These are phyloP conservation scores for Channa maculata DNA, from an alignment of 2,113 vertebrate genomes.

Conservation along the genomic window DNA sequence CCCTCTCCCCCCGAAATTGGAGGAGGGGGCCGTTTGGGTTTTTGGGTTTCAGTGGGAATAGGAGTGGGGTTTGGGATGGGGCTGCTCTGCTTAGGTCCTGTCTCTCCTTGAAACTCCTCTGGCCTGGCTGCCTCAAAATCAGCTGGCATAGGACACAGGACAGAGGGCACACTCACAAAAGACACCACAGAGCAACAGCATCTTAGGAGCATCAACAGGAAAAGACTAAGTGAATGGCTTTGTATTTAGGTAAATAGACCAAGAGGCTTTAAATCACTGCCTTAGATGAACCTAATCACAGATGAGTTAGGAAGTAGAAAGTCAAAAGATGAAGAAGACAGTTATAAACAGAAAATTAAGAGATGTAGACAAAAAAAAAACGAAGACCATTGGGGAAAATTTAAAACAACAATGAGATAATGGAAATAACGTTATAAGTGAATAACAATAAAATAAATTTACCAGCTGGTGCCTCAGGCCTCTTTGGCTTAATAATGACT, in stretches of 20 bases:
- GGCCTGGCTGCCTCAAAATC: slow-evolving; percentile 79
- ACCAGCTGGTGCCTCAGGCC: slow-evolving; percentile 92
- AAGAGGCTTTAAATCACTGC: slow-evolving; percentile 16
- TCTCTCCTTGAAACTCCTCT: slow-evolving; percentile 73
- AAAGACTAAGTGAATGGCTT: slow-evolving; percentile 29
- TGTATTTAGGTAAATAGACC: slow-evolving; percentile 2
- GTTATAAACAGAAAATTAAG: neutral
- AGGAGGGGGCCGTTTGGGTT: slow-evolving; percentile 69
- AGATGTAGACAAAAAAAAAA: neutral
- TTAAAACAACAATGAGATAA: neutral
- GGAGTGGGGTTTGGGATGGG: slow-evolving; percentile 66
- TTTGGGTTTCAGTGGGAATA: slow-evolving; percentile 68
- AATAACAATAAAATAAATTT: slow-evolving; percentile 18
- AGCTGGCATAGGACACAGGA: slow-evolving; percentile 79
- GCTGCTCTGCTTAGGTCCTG: slow-evolving; percentile 70
- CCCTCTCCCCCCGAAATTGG: slow-evolving; percentile 66
- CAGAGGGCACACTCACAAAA: slow-evolving; percentile 77
- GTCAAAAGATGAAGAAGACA: slow-evolving; percentile 20
- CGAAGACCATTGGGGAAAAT: slow-evolving; percentile 6
- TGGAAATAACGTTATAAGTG: neutral
- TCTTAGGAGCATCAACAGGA: slow-evolving; percentile 55
- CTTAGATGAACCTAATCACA: slow-evolving; percentile 23
- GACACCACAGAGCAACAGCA: slow-evolving; percentile 55
- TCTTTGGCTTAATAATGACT: slow-evolving; percentile 92
- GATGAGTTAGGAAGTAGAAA: slow-evolving; percentile 12